These are phyloP conservation scores for Halcyon smyrnensis DNA, from an alignment of 2,797 vertebrate species.

Conservation along the genomic window DNA sequence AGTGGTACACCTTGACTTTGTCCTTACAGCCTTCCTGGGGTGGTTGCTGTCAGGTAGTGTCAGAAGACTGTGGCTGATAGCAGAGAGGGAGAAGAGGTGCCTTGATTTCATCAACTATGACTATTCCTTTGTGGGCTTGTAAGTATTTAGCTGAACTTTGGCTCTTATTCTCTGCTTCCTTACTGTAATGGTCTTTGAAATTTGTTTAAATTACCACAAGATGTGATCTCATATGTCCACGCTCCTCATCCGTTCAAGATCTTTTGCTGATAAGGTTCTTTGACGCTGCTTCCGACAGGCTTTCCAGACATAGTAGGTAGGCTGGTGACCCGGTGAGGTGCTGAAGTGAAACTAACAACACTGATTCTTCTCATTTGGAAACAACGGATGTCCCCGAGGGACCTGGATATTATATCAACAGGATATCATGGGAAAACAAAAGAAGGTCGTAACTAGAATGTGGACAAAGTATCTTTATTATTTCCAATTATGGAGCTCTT, in stretches of 20 bases:
- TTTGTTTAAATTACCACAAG: not conserved
- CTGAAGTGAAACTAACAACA: constrained; percentile 34
- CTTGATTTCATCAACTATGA: not conserved
- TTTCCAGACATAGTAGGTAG: not conserved
- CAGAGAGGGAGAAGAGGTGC: not conserved
- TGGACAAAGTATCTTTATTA: not conserved
- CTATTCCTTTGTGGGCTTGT: not conserved
- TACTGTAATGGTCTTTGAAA: not conserved
- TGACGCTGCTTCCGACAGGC: not conserved
- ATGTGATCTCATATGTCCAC: constrained; percentile 34
- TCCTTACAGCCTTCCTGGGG: not conserved
- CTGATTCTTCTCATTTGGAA: constrained; percentile 29
- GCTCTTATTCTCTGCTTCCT: not conserved
- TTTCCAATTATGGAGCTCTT: constrained; percentile 50
- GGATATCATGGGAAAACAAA: constrained; percentile 58
- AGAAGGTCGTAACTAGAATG: constrained; percentile 3
- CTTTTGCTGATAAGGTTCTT: constrained; percentile 35
- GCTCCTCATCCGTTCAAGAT: constrained; percentile 27
- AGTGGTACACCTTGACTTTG: not conserved
- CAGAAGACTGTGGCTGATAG: not conserved
- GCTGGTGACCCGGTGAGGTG: not conserved
- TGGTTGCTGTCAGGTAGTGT: not conserved
- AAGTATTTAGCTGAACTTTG: not conserved
- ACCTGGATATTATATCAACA: constrained; percentile 55
- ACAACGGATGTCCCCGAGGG: constrained; percentile 25